Evolutionary conservation across 2,797 vertebrate genomes (phyloP).

Genomic region (Anguilla obscura): DNA sequence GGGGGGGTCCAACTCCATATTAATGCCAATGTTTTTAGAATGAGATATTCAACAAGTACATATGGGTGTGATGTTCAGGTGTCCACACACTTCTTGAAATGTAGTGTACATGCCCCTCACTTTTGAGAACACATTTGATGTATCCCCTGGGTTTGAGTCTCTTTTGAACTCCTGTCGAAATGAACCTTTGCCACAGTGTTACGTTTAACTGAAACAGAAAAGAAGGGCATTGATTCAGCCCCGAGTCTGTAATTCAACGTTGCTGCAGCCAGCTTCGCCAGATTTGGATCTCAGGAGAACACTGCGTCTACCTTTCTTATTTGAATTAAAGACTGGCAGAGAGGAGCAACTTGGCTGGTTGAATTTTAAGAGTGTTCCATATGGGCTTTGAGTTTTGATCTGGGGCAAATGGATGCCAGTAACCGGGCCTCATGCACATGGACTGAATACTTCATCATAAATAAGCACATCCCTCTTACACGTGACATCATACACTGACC

Average conservation of each 20-base stretch:
- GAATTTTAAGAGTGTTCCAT: conserved; percentile 43
- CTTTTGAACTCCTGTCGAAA: background rate
- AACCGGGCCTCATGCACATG: conserved; percentile 37
- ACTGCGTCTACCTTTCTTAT: conserved; percentile 33
- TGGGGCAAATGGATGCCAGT: conserved; percentile 40
- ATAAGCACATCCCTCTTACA: conserved; percentile 40
- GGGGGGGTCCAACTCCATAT: no score
- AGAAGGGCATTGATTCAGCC: background rate
- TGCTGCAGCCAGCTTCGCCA: conserved; percentile 37
- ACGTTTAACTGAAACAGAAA: background rate
- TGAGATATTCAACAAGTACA: no score
- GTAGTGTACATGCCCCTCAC: no score
- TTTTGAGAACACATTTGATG: no score
- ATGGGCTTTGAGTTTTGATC: conserved; percentile 44
- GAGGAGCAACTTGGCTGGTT: conserved; percentile 42
- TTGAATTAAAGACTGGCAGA: conserved; percentile 43
- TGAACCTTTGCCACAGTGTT: background rate
- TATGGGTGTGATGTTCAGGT: no score
- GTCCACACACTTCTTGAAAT: no score
- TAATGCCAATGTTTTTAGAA: no score
- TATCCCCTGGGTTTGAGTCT: background rate
- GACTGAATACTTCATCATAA: conserved; percentile 33
- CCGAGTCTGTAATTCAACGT: conserved; percentile 55
- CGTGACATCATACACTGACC: conserved; percentile 44
- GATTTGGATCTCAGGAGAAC: conserved; percentile 43